Percentiles rank a stretch among this genome's conserved stretches.
phyloP scores from a whole-genome alignment of 2,113 vertebrate species.

The Muntiacus muntjak region DNA sequence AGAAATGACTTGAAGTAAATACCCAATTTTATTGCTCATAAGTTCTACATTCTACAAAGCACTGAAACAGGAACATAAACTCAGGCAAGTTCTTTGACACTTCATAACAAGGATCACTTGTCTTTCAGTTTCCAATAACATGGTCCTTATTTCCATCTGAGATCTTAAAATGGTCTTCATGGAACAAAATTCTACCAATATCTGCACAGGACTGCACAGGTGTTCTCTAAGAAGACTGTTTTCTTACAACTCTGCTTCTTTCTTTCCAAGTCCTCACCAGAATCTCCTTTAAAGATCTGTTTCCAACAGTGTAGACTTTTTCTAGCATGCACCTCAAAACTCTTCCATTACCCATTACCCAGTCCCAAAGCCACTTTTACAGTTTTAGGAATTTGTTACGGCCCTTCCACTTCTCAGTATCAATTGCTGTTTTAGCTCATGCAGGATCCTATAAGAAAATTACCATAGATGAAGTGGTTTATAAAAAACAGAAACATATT shows the following conservation, averaged over 20 bases:
- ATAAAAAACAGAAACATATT: neutral
- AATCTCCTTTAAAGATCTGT: neutral
- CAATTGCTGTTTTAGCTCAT: neutral
- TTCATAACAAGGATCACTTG: neutral
- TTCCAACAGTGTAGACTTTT: neutral
- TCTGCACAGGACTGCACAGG: neutral
- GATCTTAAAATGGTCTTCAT: neutral
- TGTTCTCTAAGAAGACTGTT: neutral
- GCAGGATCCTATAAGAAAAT: neutral
- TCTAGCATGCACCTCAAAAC: neutral
- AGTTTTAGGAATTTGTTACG: neutral
- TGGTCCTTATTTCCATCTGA: neutral
- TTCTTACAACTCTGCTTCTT: neutral
- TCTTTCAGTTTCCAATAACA: neutral
- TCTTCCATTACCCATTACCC: neutral
- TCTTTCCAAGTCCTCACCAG: neutral
- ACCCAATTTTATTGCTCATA: neutral
- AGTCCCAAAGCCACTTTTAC: neutral
- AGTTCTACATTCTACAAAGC: neutral
- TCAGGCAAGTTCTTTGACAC: neutral
- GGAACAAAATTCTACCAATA: neutral
- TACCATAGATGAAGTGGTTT: neutral
- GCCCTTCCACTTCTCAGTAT: neutral
- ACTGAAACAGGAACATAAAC: neutral
- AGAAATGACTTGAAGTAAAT: neutral